Evolutionary conservation across 2,888 invertebrate genomes (phyloP).

Genomic region (Lagria hirta): DNA sequence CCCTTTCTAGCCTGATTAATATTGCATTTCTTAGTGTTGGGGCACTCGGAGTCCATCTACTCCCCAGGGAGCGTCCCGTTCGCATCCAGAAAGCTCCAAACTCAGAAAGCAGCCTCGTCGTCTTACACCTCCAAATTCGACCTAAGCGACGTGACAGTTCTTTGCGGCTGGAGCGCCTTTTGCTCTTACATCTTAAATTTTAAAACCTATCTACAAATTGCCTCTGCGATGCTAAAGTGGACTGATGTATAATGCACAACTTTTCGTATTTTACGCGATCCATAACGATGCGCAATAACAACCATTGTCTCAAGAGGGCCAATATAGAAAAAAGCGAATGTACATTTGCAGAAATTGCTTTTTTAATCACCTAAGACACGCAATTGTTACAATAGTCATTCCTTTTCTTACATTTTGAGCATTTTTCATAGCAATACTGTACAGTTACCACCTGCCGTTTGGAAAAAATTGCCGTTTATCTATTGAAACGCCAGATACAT

Average conservation of each 20-base stretch:
- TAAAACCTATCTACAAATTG: constrained; percentile 47
- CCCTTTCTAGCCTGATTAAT: constrained; percentile 60
- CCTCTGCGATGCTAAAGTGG: constrained; percentile 39
- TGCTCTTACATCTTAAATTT: constrained; percentile 46
- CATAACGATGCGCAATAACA: constrained; percentile 29
- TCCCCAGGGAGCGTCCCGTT: constrained; percentile 41
- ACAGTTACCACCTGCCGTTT: too few relatives aligned
- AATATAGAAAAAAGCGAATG: too few relatives aligned
- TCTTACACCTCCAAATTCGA: constrained; percentile 26
- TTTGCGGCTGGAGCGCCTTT: constrained; percentile 33
- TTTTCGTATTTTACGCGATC: constrained; percentile 29
- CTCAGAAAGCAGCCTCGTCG: constrained; percentile 25
- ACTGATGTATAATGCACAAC: constrained; percentile 38
- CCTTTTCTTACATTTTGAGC: too few relatives aligned
- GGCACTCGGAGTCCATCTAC: constrained; percentile 48
- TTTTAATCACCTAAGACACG: too few relatives aligned
- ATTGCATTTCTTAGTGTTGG: constrained; percentile 61
- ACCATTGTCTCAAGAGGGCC: constrained; percentile 21
- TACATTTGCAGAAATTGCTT: too few relatives aligned
- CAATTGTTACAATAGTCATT: too few relatives aligned
- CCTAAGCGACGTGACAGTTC: constrained; percentile 47
- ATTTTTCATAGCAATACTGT: too few relatives aligned
- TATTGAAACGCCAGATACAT: too few relatives aligned
- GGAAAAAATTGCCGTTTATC: too few relatives aligned
- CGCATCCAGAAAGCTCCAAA: constrained; percentile 38